phyloP scores from a whole-genome alignment of 1,140 invertebrate species.

The Chironomus striatipennis region DNA sequence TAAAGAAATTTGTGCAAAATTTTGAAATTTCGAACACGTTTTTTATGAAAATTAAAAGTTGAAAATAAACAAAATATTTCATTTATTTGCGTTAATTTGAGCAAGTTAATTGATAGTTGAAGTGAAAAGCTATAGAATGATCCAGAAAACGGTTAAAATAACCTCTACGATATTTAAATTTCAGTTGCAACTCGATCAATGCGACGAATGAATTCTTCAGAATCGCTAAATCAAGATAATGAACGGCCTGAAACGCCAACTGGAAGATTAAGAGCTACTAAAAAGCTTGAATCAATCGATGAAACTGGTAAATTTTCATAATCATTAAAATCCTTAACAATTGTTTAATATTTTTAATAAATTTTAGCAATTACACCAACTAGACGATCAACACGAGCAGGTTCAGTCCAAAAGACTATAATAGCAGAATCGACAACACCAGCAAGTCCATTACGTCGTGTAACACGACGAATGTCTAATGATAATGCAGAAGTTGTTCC shows the following conservation, averaged over 20 bases:
- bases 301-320: background rate
- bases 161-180: background rate
- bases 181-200: background rate
- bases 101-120: too few species aligned
- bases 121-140: too few species aligned
- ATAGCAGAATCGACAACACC: background rate
- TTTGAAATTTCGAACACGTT: too few species aligned
- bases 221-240: background rate
- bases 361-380: background rate
- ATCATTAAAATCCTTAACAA: background rate
- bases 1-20: too few species aligned
- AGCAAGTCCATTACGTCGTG: background rate
- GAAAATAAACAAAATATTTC: too few species aligned
- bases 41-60: too few species aligned
- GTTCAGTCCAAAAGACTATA: background rate
- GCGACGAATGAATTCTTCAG: background rate
- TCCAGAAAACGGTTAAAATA: background rate
- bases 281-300: background rate
- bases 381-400: background rate
- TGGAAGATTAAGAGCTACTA: background rate
- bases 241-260: background rate
- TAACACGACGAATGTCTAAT: background rate
- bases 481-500: background rate
- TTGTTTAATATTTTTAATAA: too few species aligned
- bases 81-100: too few species aligned